phyloP scores from a whole-genome alignment of 1,140 invertebrate genomes.

The Leptestheria dahalacensis region DNA sequence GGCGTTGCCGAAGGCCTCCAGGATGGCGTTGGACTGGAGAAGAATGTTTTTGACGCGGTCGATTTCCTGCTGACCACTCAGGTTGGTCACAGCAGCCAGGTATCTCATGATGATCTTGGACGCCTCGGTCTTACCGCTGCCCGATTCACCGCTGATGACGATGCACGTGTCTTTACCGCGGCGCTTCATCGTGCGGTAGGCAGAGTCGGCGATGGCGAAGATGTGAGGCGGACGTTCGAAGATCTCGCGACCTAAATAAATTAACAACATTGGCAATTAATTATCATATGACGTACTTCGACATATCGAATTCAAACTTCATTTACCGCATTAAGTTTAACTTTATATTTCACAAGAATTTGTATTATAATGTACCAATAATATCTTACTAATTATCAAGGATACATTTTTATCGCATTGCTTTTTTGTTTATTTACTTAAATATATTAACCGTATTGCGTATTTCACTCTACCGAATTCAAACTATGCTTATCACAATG shows the following conservation, averaged over 20 bases:
- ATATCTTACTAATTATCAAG: no score
- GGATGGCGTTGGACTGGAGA: conserved; percentile 85
- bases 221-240: conserved; percentile 91
- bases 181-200: conserved; percentile 82
- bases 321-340: no score
- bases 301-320: not conserved
- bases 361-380: not conserved
- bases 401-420: no score
- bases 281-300: not conserved
- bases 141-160: conserved; percentile 90
- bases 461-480: no score
- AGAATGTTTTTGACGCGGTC: conserved; percentile 94
- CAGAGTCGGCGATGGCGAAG: conserved; percentile 79
- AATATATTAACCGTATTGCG: no score
- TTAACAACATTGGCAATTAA: not conserved
- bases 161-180: conserved; percentile 84
- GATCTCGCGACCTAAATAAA: conserved; percentile 57
- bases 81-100: conserved; percentile 90
- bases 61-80: conserved; percentile 80
- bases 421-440: no score
- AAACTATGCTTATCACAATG: no score
- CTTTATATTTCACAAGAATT: no score
- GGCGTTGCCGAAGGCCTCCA: conserved; percentile 95
- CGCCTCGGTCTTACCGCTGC: conserved; percentile 92
- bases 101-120: conserved; percentile 99